Conservation (phyloP, 2,113 vertebrate species). For the Blennius ocellaris region DNA sequence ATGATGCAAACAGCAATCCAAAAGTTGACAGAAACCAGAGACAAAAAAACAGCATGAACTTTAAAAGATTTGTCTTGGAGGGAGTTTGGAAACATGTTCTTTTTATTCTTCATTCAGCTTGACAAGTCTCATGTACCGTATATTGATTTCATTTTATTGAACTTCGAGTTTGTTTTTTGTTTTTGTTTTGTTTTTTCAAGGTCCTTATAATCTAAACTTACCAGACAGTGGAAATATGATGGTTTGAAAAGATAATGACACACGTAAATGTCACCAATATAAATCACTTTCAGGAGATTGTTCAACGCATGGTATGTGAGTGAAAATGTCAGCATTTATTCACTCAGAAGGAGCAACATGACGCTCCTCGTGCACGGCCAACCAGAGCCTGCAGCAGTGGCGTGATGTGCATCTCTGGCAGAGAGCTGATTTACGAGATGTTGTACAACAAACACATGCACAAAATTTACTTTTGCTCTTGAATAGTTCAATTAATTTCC, state of each 20-base stretch:
- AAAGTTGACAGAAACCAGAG: background rate
- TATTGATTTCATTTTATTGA: no score
- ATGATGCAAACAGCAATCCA: background rate
- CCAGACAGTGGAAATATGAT: conserved; percentile 26
- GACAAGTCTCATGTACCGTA: no score
- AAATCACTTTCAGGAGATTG: conserved; percentile 31
- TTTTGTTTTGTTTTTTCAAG: no score
- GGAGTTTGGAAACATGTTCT: background rate
- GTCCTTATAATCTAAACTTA: no score
- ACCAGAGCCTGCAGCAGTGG: no score
- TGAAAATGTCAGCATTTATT: conserved; percentile 1
- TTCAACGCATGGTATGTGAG: background rate
- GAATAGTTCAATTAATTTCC: background rate
- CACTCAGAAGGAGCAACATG: background rate
- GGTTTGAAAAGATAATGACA: background rate
- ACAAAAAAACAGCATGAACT: background rate
- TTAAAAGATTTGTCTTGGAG: background rate
- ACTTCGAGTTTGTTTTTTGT: no score
- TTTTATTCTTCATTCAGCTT: no score
- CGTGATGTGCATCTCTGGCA: conserved; percentile 8
- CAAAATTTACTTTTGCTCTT: conserved; percentile 27
- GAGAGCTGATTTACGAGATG: background rate
- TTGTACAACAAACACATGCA: conserved; percentile 32
- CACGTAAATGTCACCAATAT: conserved; percentile 1
- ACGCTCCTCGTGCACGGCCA: no score